phyloP scores from a whole-genome alignment of 2,797 vertebrate genomes.

The Syngnathus rostellatus region DNA sequence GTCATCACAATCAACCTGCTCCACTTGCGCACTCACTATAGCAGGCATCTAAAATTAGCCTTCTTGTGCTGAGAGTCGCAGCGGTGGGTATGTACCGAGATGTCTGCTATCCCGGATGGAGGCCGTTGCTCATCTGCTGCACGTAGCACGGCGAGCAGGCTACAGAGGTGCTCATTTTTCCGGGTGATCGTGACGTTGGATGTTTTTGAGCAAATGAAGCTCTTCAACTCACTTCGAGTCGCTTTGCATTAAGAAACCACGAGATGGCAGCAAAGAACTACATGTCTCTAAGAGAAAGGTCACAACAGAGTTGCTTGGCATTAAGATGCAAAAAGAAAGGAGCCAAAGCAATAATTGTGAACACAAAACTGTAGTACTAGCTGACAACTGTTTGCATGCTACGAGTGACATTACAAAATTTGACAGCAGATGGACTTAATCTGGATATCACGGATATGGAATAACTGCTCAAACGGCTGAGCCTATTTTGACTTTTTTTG shows the following conservation, averaged over 20 bases:
- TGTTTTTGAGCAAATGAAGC: no score
- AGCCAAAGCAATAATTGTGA: not conserved
- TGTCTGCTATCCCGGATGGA: not conserved
- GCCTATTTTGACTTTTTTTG: no score
- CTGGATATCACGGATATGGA: not conserved
- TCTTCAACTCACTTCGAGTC: no score
- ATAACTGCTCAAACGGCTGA: no score
- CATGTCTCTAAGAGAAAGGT: not conserved
- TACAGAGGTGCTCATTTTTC: not conserved
- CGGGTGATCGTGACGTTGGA: no score
- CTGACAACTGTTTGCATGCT: not conserved
- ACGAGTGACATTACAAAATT: no score
- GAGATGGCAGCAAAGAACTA: not conserved
- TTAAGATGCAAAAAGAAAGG: not conserved
- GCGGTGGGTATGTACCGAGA: not conserved
- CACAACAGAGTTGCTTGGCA: not conserved
- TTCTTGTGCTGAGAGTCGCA: constrained; percentile 14
- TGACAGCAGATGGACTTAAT: not conserved
- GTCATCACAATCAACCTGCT: constrained; percentile 43
- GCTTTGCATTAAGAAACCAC: not conserved
- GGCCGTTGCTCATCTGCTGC: not conserved
- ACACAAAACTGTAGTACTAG: no score
- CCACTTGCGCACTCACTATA: constrained; percentile 46
- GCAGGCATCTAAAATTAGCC: constrained; percentile 44
- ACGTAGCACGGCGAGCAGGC: not conserved